Evolutionary conservation across 23 tunicate species (phyloP), one percentile per base, ranked within the genome.

Genomic region (Halocynthia roretzi): DNA sequence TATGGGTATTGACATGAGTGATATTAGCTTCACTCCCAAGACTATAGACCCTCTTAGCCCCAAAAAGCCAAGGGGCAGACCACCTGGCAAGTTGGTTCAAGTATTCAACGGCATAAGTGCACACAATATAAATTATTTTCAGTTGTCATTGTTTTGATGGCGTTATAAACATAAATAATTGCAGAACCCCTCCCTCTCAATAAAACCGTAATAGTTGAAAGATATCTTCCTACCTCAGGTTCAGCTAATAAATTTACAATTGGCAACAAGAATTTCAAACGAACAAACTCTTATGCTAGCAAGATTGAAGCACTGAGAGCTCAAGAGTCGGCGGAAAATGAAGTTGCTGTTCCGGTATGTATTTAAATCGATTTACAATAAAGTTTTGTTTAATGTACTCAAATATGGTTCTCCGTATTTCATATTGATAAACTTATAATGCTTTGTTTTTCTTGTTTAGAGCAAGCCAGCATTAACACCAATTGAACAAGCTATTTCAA

Each of bases 401-500:
- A 2, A 19, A 44, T 20, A 1, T 10, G 51, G 18, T 21, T 67
- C 12, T 40, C 71, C 23, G 15, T n/a, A 67, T 10, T 19, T 0
- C 22, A 67, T 67, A 67, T 10, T 15, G 10, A 20, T 71, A 18
- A 58, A 1, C 17, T 58, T 58, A 58, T 58, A 58, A 58, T 58
- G 63, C 44, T 31, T 31, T 31, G 44, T 31, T 31, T 31, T 31
- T 31, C 18, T 20, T 10, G 6, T 52, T 10, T 62, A 74, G 78
- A 20, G 60, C 18, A 92, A 92, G 65, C 98, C 92, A 20, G 82
- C 75, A 18, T 53, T 92, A 49, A 71, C 87, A 5, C 74, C 85
- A 0, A 86, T 86, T 51, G 98, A 92, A 60, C 92, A 87, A 66
- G 93, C 91, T 7, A 80, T 92, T 6, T 92, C 98, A 8, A 86